phyloP scores from a whole-genome alignment of 2,888 invertebrate genomes.

The Balanococcus diminutus region DNA sequence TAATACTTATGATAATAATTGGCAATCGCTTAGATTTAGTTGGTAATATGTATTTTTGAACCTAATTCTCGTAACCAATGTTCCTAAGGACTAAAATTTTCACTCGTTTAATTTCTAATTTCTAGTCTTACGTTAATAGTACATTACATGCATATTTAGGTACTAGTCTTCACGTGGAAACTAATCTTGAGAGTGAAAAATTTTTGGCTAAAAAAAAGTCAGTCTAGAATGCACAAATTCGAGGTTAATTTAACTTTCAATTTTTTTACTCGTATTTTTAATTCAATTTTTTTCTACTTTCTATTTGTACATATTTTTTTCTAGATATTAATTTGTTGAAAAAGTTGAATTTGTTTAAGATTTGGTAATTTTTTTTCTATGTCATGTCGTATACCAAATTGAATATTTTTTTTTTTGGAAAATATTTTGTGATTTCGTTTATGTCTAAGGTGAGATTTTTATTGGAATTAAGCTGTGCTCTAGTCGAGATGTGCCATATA shows the following conservation, averaged over 20 bases:
- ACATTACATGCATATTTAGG: not conserved
- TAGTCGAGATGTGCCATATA: conserved; percentile 15
- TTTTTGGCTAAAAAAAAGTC: not conserved
- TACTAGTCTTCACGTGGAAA: conserved; percentile 4
- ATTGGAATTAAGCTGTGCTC: conserved; percentile 7
- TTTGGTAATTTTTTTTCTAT: not conserved
- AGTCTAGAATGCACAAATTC: not conserved
- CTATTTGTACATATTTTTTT: not conserved
- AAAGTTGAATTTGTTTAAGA: not conserved
- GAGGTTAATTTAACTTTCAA: conserved; percentile 21
- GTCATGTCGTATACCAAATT: not conserved
- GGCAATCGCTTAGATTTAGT: not conserved
- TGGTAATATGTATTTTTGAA: not conserved
- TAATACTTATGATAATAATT: not conserved
- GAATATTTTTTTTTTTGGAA: not conserved
- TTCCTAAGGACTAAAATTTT: conserved; percentile 31
- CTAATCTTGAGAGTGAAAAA: not conserved
- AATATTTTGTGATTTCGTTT: conserved; percentile 2
- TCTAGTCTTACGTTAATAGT: conserved; percentile 1
- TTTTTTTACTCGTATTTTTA: conserved; percentile 13
- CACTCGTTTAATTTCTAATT: conserved; percentile 22
- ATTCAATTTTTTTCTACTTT: not conserved
- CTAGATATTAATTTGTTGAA: not conserved
- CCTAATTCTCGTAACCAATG: conserved; percentile 34
- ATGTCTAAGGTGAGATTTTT: conserved; percentile 21